Base-by-base conservation (phyloP, 2,888 invertebrate species). In the Erebia epiphron region DNA sequence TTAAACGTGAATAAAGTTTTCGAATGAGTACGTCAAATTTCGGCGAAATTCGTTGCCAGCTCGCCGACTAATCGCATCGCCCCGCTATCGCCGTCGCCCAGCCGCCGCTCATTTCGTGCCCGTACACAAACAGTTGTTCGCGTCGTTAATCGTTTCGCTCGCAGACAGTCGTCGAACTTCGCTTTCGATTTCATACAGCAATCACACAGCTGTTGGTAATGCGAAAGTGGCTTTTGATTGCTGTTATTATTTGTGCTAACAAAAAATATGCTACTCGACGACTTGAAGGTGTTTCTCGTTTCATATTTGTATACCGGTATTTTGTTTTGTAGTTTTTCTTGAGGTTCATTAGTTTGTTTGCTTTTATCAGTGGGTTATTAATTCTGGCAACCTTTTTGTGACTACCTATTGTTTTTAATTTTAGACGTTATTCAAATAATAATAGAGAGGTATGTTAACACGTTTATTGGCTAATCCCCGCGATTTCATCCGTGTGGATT, bases 131-230 rank as follows among this genome's bases (percentile, higher is more conserved):
- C 70, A 58, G 62, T 71, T 66, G 68, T 76, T 79, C 79, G 75
- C 75, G 21, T 21, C 43, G n/a, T n/a, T n/a, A n/a, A n/a, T n/a
- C n/a, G 70, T 83, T 80, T 80, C 79, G 78, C 79, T 75, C 74
- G 73, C 72, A 26, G 58, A 57, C 67, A 14, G 26, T 71, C 73
- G 77, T 76, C 73, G 78, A 80, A 77, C 77, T 77, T 76, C 74
- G 83, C 87, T 88, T 83, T 87, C 83, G 76, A 79, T 87, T 84
- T 86, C 80, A 77, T 80, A 79, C 73, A 73, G 58, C 58, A 41
- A 58, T 58, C 58, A 41, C 35, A 68, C 69, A 74, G 72, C 71
- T 69, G 73, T 64, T 67, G 71, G 64, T 69, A 49, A 62, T 69
- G 74, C 66, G 74, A 75, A 76, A 76, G 72, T 75, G 67, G 70